A percentile compares a stretch with the other conserved stretches of the same genome.
phyloP scores from a whole-genome alignment of 2,113 vertebrate species.

The Callospermophilus lateralis region DNA sequence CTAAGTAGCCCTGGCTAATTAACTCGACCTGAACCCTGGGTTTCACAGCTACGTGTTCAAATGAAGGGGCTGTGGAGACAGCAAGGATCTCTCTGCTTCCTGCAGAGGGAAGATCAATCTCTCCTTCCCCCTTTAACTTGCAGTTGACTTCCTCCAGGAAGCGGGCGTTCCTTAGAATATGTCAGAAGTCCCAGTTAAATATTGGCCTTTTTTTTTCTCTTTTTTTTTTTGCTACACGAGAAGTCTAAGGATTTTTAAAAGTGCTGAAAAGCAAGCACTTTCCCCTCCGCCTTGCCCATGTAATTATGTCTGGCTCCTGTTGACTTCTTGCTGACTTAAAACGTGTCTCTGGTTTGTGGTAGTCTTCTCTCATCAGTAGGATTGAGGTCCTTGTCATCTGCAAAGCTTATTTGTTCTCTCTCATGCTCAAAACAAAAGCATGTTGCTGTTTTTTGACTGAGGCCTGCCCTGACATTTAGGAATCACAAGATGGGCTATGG shows the following conservation, averaged over 20 bases:
- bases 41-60: conserved; percentile 75
- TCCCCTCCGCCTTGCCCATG: not conserved
- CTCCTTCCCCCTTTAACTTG: conserved; percentile 45
- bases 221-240: not conserved
- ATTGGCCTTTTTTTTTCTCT: not conserved
- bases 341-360: not conserved
- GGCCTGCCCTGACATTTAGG: conserved; percentile 67
- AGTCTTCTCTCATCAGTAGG: not conserved
- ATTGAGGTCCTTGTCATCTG: not conserved
- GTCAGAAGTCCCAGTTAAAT: conserved; percentile 29
- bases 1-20: not conserved
- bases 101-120: conserved; percentile 31
- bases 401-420: conserved; percentile 76
- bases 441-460: conserved; percentile 54
- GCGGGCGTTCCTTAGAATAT: not conserved
- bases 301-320: not conserved
- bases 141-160: conserved; percentile 72
- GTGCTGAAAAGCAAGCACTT: not conserved
- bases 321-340: not conserved
- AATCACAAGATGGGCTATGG: conserved; percentile 70
- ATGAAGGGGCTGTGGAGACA: not conserved
- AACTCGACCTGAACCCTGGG: conserved; percentile 11
- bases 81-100: conserved; percentile 61
- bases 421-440: conserved; percentile 70
- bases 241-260: not conserved